Conservation (phyloP, 2,113 vertebrate genomes). For the Oreochromis niloticus region DNA sequence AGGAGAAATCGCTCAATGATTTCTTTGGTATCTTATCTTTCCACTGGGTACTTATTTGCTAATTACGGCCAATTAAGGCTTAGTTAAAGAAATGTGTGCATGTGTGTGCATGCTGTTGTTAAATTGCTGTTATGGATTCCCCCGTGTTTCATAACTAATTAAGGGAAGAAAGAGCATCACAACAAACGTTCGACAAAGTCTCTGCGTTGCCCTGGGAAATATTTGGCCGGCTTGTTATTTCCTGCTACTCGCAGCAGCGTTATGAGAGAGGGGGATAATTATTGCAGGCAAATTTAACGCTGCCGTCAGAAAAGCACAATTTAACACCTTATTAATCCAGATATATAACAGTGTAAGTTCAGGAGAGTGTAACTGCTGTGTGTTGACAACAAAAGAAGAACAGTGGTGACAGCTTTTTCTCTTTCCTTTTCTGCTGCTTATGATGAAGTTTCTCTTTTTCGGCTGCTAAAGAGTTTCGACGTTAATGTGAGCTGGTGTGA, state of each 20-base stretch:
- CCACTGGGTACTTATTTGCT: not conserved
- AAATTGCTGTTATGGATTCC: not conserved
- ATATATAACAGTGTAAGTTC: not conserved
- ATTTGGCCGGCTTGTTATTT: conserved; percentile 20
- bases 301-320: not conserved
- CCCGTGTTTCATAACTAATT: conserved; percentile 16
- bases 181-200: conserved; percentile 7
- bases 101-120: not conserved
- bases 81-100: not conserved
- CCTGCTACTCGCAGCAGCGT: not conserved
- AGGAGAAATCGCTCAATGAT: not conserved
- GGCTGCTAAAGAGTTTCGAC: not conserved
- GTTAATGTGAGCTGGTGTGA: not conserved
- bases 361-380: not conserved
- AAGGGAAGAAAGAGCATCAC: conserved; percentile 11
- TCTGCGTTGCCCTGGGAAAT: conserved; percentile 1
- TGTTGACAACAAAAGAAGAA: not conserved
- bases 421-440: not conserved
- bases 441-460: not conserved
- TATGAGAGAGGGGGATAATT: conserved; percentile 3
- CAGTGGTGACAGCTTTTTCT: not conserved
- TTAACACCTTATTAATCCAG: conserved; percentile 3
- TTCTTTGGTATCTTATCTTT: not conserved
- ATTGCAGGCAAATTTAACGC: not conserved
- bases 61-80: not conserved